phyloP scores from a whole-genome alignment of 2,888 invertebrate genomes.

The Lissonota sp. region DNA sequence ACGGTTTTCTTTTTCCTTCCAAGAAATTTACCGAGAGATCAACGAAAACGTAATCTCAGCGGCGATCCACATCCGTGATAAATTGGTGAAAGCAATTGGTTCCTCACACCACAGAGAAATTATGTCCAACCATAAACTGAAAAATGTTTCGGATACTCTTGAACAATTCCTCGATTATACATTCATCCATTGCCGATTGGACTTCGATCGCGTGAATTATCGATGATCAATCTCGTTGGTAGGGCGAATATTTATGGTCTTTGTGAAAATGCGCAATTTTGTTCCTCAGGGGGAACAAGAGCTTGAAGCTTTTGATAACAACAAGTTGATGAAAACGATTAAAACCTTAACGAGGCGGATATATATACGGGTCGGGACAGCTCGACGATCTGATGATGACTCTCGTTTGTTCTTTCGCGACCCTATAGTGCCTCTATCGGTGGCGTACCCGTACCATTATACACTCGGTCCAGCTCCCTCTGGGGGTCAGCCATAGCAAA shows the following conservation, averaged over 20 bases:
- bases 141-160: neutral
- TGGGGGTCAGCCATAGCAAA: slow-evolving; percentile 50
- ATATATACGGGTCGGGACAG: slow-evolving; percentile 58
- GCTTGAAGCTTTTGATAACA: slow-evolving; percentile 71
- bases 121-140: neutral
- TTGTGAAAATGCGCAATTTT: slow-evolving; percentile 9
- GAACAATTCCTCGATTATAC: neutral
- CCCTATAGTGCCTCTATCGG: slow-evolving; percentile 16
- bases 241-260: slow-evolving; percentile 16
- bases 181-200: slow-evolving; percentile 1
- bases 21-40: slow-evolving; percentile 20
- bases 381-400: slow-evolving; percentile 43
- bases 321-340: slow-evolving; percentile 82
- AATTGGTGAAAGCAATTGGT: slow-evolving; percentile 20
- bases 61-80: slow-evolving; percentile 29
- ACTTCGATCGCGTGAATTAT: slow-evolving; percentile 9
- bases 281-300: neutral
- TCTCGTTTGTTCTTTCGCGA: slow-evolving; percentile 60
- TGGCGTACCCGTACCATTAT: slow-evolving; percentile 19
- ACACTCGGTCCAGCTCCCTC: slow-evolving; percentile 48
- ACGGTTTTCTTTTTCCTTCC: slow-evolving; percentile 4
- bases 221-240: slow-evolving; percentile 15
- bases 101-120: neutral
- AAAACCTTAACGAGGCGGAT: slow-evolving; percentile 80
- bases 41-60: neutral